Evolutionary conservation across 2,797 vertebrate genomes (phyloP).

Genomic region (Sciurus carolinensis): DNA sequence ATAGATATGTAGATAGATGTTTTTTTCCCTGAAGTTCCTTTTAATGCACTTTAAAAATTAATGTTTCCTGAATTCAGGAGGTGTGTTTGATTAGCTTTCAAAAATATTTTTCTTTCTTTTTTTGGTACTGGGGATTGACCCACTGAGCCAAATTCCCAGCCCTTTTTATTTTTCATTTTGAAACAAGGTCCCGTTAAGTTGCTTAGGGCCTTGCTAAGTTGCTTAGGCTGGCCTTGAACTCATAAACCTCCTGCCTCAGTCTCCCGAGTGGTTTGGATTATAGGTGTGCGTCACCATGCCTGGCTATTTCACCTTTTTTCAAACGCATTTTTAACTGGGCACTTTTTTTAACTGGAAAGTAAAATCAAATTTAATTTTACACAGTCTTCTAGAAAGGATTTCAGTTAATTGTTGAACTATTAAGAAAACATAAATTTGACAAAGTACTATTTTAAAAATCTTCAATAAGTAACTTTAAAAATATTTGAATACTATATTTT

Average conservation of each 20-base stretch:
- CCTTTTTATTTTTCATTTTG: too few relatives aligned
- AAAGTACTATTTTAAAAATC: not conserved
- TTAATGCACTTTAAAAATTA: constrained; percentile 18
- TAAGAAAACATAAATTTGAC: constrained; percentile 61
- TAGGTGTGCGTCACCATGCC: too few relatives aligned
- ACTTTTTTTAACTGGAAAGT: constrained; percentile 45
- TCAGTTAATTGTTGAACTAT: constrained; percentile 43
- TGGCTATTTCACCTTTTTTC: not conserved
- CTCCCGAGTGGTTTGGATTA: too few relatives aligned
- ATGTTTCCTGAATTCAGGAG: constrained; percentile 12
- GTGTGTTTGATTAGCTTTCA: constrained; percentile 64
- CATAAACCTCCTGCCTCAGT: too few relatives aligned
- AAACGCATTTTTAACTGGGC: constrained; percentile 56
- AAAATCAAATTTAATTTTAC: constrained; percentile 67
- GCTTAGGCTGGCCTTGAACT: too few relatives aligned
- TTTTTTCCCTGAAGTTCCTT: constrained; percentile 37
- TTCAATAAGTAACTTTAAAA: constrained; percentile 70
- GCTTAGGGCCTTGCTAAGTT: too few relatives aligned
- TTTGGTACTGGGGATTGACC: not conserved
- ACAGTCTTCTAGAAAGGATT: constrained; percentile 45
- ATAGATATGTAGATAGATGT: not conserved
- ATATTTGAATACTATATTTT: constrained; percentile 55
- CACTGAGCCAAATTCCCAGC: too few relatives aligned
- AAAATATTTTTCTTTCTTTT: constrained; percentile 34
- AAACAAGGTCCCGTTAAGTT: too few relatives aligned